Base-by-base conservation (phyloP, 2,113 vertebrate genomes). In the Chitala chitala region DNA sequence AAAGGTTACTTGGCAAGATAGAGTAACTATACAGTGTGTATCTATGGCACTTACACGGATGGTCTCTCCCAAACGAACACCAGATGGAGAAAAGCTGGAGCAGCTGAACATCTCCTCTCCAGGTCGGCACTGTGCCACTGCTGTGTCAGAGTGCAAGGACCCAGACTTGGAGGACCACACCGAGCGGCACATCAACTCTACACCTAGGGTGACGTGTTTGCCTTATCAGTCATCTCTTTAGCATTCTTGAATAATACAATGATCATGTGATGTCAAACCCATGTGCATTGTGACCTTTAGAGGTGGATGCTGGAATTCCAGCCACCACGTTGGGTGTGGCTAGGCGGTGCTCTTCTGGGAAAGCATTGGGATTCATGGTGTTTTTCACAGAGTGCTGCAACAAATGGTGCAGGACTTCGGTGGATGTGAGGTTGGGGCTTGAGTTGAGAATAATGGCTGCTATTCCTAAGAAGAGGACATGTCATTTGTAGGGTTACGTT, bases 141-240 rank as follows among this genome's bases (percentile, higher is more conserved):
- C 87, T 0, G n/a, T 79, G 73, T 89, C 82, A 0, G 1, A 68
- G 1, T 26, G 5, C 0, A 55, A 42, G 10, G 74, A 82, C 4
- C 84, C 90, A 0, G 92, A 94, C 83, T 55, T 86, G 0, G 84
- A 84, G 0, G 94, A 96, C 94, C 95, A 95, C 85, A 93, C 91
- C 0, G 93, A 93, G 69, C 94, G 92, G 78, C 95, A 96, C 20
- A 91, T 78, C 36, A 96, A 88, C 76, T 81, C 87, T 69, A 77
- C 78, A 0, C 78, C 94, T 91, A 46, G 59, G 17, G 80, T 59
- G n/a, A 6, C 12, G 6, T 1, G 4, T 38, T 51, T 71, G n/a
- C n/a, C 8, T 26, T 15, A 22, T 7, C 29, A 40, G 5, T 38
- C 20, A n/a, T 68, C 64, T 24, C 42, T 46, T 31, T 36, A 55